phyloP scores from a whole-genome alignment of 2,888 invertebrate species.

The Thalpophila matura region DNA sequence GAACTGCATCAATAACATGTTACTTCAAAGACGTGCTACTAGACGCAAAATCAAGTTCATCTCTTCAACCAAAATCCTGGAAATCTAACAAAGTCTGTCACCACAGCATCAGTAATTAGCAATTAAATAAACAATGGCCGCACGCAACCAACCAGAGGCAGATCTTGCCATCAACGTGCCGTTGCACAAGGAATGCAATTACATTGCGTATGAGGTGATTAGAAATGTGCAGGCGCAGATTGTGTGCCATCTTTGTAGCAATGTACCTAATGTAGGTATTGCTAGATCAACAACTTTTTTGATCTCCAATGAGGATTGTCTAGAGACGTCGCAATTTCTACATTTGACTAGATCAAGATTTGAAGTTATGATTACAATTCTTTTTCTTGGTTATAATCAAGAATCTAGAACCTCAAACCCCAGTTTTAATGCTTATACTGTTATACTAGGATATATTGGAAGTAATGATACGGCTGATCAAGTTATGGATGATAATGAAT shows the following conservation, averaged over 20 bases:
- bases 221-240: slow-evolving; percentile 31
- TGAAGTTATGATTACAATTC: too few relatives aligned
- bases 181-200: slow-evolving; percentile 58
- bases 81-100: slow-evolving; percentile 4
- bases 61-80: slow-evolving; percentile 7
- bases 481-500: too few relatives aligned
- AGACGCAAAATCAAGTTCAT: not conserved
- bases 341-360: too few relatives aligned
- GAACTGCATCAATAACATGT: too few relatives aligned
- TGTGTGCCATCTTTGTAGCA: not conserved
- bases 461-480: too few relatives aligned
- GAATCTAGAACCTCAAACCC: too few relatives aligned
- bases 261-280: too few relatives aligned
- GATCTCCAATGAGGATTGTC: not conserved
- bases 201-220: slow-evolving; percentile 41
- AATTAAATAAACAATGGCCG: slow-evolving; percentile 56
- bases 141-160: slow-evolving; percentile 45
- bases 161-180: slow-evolving; percentile 47
- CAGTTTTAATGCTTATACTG: too few relatives aligned
- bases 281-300: not conserved
- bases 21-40: too few relatives aligned
- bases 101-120: slow-evolving; percentile 47
- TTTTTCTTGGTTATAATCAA: too few relatives aligned
- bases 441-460: too few relatives aligned
- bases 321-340: too few relatives aligned